Percentiles rank a stretch among this genome's conserved stretches.
phyloP scores from a whole-genome alignment of 1,140 invertebrate genomes.

The Diabrotica virgifera region DNA sequence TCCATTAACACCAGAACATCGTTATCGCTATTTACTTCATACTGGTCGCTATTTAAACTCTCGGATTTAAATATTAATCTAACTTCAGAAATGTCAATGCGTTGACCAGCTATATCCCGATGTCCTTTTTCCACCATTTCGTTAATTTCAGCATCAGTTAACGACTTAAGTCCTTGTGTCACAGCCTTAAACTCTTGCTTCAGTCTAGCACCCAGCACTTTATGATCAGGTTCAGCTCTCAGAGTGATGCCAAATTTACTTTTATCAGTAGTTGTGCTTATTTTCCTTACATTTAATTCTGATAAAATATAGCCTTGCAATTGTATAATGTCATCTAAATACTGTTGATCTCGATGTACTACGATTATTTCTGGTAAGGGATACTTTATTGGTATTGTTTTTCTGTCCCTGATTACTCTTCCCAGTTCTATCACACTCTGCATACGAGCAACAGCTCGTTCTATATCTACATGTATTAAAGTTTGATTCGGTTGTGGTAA shows the following conservation, averaged over 20 bases:
- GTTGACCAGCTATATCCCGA: slow-evolving; percentile 72
- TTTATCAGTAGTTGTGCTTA: slow-evolving; percentile 91
- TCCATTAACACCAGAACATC: slow-evolving; percentile 80
- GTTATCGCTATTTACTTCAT: slow-evolving; percentile 88
- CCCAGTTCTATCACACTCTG: slow-evolving; percentile 95
- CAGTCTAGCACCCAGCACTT: slow-evolving; percentile 78
- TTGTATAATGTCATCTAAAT: slow-evolving; percentile 77
- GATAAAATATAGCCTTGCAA: slow-evolving; percentile 86
- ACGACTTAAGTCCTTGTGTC: slow-evolving; percentile 73
- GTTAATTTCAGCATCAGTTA: slow-evolving; percentile 80
- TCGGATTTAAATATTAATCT: slow-evolving; percentile 76
- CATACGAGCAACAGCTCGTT: slow-evolving; percentile 87
- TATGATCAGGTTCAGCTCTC: slow-evolving; percentile 89
- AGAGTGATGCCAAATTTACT: slow-evolving; percentile 90
- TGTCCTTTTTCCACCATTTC: slow-evolving; percentile 69
- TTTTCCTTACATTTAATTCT: slow-evolving; percentile 88
- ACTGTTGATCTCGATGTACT: slow-evolving; percentile 80
- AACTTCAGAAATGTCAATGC: slow-evolving; percentile 77
- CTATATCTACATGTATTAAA: slow-evolving; percentile 84
- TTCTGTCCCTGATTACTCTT: slow-evolving; percentile 86
- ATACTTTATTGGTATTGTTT: slow-evolving; percentile 94
- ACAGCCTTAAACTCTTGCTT: slow-evolving; percentile 90
- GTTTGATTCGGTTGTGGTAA: slow-evolving; percentile 69
- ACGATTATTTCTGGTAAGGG: slow-evolving; percentile 94
- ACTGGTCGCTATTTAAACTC: slow-evolving; percentile 60